Base-by-base conservation (phyloP, 2,797 vertebrate genomes). In the Pygocentrus nattereri region DNA sequence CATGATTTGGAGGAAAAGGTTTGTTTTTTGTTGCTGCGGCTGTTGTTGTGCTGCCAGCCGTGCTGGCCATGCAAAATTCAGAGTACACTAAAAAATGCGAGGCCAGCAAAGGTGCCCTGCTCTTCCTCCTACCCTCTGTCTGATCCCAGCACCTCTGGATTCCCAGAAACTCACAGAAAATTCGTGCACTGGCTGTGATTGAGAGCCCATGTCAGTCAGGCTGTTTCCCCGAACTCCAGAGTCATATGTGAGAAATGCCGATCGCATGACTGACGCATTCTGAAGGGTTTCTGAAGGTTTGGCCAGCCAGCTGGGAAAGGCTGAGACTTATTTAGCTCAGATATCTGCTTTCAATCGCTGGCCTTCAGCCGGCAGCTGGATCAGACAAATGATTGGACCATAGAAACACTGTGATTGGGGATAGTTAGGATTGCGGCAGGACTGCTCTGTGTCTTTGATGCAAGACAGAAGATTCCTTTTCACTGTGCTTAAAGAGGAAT, bases 171-270 rank as follows among this genome's bases (percentile, higher is more conserved):
- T 56, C 52, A 68, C 69, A 65, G 54, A 69, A 84, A 78, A 84
- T 80, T 82, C 71, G 74, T 78, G 71, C 64, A 76, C 77, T 41
- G 59, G 75, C 75, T 79, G 72, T 82, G 83, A 85, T 86, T 81
- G 85, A 88, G 82, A 79, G 78, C 68, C 68, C 23, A n/a, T 78
- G 69, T 86, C 85, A 79, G 74, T 85, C 85, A 81, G 75, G 75
- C 72, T 59, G 71, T 76, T 38, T 78, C 79, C 59, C 34, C 2
- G 50, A 82, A 78, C 81, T 80, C 82, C 65, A 74, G 67, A 52
- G 47, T 86, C 61, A 80, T 82, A 83, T 82, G 74, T 81, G 75
- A 79, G 67, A 80, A 80, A 84, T 82, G 68, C 62, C 78, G 49
- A 84, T 84, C 65, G 80, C 78, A 81, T 84, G 84, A 79, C 82